Conservation (phyloP, 2,888 invertebrate genomes). For the Euspilapteryx auroguttella region DNA sequence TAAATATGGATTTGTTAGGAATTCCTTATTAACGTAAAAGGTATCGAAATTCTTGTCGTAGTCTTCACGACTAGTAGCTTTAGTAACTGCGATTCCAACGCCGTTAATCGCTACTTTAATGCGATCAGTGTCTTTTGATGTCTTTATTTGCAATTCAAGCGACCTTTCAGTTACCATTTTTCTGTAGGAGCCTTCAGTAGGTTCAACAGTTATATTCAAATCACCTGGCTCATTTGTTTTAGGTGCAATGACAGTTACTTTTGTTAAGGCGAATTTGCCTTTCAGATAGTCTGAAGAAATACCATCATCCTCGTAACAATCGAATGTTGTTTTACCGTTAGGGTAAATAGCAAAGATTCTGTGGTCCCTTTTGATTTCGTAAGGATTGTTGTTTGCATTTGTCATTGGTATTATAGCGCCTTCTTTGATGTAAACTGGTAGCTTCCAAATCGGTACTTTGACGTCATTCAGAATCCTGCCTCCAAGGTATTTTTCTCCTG, state of each 20-base stretch:
- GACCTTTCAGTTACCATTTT: constrained; percentile 24
- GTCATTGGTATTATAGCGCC: constrained; percentile 45
- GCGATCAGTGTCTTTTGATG: constrained; percentile 16
- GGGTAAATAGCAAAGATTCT: constrained; percentile 36
- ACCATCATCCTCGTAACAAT: constrained; percentile 46
- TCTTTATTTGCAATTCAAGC: constrained; percentile 32
- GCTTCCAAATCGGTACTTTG: constrained; percentile 34
- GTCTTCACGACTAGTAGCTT: constrained; percentile 20
- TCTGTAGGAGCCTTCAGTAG: constrained; percentile 27
- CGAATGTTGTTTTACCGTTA: constrained; percentile 20
- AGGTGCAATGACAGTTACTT: constrained; percentile 17
- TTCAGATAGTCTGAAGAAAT: constrained; percentile 26
- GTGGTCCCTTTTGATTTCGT: constrained; percentile 24
- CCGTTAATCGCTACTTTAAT: constrained; percentile 28
- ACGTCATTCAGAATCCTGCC: constrained; percentile 37
- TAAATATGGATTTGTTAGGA: constrained; percentile 28
- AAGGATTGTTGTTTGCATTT: constrained; percentile 36
- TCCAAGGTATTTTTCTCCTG: constrained; percentile 39
- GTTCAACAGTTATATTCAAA: constrained; percentile 23
- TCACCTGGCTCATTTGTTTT: constrained; percentile 18
- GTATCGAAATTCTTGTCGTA: constrained; percentile 22
- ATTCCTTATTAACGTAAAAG: constrained; percentile 26
- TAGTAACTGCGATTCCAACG: constrained; percentile 15
- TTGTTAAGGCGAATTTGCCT: constrained; percentile 22
- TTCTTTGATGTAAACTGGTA: constrained; percentile 40